phyloP scores from a whole-genome alignment of 1,140 invertebrate species.

The Bombus sylvicola region DNA sequence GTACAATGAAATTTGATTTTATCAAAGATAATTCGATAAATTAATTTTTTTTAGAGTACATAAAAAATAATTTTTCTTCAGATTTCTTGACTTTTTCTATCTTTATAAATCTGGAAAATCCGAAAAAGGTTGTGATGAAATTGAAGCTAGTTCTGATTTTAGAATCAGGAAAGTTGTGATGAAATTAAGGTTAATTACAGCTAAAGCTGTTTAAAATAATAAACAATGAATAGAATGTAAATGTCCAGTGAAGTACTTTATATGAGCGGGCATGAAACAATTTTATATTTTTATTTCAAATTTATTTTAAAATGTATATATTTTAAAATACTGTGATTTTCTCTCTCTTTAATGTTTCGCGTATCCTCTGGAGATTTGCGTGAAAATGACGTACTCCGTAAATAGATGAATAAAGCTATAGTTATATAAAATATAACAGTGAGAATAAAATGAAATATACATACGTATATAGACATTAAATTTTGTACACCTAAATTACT shows the following conservation, averaged over 20 bases:
- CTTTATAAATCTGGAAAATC: background rate
- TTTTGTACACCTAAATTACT: too few species aligned
- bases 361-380: too few species aligned
- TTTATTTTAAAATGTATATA: background rate
- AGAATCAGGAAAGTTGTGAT: too few species aligned
- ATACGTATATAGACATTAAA: too few species aligned
- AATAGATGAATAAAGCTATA: too few species aligned
- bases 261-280: background rate
- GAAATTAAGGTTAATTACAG: background rate
- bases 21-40: background rate
- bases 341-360: too few species aligned
- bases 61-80: background rate
- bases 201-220: background rate
- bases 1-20: background rate
- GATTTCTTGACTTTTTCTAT: background rate
- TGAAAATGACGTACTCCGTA: too few species aligned
- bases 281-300: background rate
- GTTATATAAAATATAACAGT: too few species aligned
- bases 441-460: too few species aligned
- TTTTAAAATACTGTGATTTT: too few species aligned
- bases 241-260: background rate
- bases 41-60: background rate
- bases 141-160: too few species aligned
- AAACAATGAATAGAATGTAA: background rate
- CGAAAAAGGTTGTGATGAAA: background rate